Evolutionary conservation across 1,140 invertebrate species (phyloP).

Genomic region (Eubasilissa regina): DNA sequence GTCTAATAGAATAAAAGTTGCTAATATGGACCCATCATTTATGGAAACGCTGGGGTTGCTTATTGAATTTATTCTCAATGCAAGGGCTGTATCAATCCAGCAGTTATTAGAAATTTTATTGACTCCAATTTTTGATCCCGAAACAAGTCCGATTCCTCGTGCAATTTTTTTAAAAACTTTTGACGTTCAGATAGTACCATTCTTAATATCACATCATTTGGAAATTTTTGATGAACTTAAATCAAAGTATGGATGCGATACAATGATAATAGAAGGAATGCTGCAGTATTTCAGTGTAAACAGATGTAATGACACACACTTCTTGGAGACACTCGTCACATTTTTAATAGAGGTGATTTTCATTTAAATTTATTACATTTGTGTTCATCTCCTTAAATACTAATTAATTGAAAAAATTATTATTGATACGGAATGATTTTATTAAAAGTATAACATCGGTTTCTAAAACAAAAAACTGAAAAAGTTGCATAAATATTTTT

Average conservation of each 20-base stretch:
- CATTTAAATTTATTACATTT: background rate
- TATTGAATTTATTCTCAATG: slow-evolving; percentile 5
- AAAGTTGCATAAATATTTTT: no score
- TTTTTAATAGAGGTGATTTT: slow-evolving; percentile 24
- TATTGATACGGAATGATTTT: no score
- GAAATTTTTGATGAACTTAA: slow-evolving; percentile 20
- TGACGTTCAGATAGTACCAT: slow-evolving; percentile 14
- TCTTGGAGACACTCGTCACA: slow-evolving; percentile 6
- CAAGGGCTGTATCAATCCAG: background rate
- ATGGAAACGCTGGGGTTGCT: background rate
- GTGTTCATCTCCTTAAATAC: no score
- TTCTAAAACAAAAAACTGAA: no score
- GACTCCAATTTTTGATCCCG: background rate
- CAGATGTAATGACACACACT: background rate
- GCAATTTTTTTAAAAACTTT: slow-evolving; percentile 28
- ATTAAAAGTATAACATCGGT: no score
- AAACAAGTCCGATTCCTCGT: background rate
- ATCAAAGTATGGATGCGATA: background rate
- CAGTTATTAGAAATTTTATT: slow-evolving; percentile 1
- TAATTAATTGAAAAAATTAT: no score
- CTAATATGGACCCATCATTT: background rate
- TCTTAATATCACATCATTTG: slow-evolving; percentile 24
- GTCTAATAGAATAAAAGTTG: background rate
- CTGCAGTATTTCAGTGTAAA: slow-evolving; percentile 11
- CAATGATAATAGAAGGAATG: slow-evolving; percentile 18